A percentile compares a stretch with the other conserved stretches of the same genome.
Conservation (phyloP, 2,113 vertebrate genomes). For the Xiphias gladius region DNA sequence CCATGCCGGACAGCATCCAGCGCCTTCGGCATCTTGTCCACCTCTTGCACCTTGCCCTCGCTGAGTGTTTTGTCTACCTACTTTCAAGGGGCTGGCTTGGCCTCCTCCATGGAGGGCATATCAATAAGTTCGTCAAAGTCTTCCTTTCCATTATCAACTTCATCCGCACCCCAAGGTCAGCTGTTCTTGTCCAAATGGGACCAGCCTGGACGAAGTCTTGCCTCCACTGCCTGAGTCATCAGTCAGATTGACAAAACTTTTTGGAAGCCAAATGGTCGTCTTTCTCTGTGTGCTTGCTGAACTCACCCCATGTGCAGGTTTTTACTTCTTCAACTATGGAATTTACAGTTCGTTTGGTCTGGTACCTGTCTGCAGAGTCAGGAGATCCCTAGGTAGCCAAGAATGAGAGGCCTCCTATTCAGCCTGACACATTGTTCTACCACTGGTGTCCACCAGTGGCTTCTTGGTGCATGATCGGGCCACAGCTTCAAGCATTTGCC, state of each 20-base stretch:
- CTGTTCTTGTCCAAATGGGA: not conserved
- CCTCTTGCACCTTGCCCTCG: not conserved
- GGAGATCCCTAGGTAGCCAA: not conserved
- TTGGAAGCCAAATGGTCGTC: not conserved
- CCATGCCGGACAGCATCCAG: not conserved
- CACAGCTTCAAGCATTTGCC: not conserved
- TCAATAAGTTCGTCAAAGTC: not conserved
- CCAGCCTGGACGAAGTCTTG: no score
- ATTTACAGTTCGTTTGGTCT: not conserved
- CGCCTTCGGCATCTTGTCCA: not conserved
- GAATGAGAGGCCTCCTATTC: not conserved
- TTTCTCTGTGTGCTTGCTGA: not conserved
- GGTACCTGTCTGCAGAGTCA: not conserved
- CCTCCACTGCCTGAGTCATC: not conserved
- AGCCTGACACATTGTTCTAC: not conserved
- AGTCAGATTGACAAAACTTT: not conserved
- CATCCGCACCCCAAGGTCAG: not conserved
- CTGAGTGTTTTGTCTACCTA: no score
- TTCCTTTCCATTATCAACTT: not conserved
- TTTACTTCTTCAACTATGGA: not conserved
- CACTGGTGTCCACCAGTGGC: no score
- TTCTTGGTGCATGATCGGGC: no score
- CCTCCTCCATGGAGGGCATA: not conserved
- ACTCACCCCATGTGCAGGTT: not conserved
- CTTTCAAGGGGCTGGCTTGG: not conserved